phyloP scores from a whole-genome alignment of 1,140 invertebrate genomes.

The Carposina sasakii region DNA sequence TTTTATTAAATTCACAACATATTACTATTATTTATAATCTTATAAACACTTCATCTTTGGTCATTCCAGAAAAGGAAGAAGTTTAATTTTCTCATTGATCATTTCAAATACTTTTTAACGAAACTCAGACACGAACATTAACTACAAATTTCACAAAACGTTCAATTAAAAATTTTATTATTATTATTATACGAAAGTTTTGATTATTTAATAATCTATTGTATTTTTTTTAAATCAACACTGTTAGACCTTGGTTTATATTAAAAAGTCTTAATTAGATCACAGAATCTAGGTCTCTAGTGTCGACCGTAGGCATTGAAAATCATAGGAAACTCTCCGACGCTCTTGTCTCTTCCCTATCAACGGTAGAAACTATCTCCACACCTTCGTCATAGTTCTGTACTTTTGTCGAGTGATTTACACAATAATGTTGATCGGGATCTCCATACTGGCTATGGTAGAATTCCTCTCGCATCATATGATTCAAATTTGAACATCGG shows the following conservation, averaged over 20 bases:
- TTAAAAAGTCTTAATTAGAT: conserved; percentile 65
- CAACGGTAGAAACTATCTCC: conserved; percentile 74
- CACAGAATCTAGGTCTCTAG: conserved; percentile 68
- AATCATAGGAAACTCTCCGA: conserved; percentile 77
- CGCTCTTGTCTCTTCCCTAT: conserved; percentile 72
- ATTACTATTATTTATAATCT: conserved; percentile 39
- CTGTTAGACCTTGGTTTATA: conserved; percentile 40
- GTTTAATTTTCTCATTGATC: conserved; percentile 11
- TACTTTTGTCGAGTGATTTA: conserved; percentile 63
- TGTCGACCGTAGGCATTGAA: conserved; percentile 59
- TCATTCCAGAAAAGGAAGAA: conserved; percentile 29
- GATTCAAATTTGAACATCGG: conserved; percentile 89
- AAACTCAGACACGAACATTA: too few relatives aligned
- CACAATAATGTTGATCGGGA: conserved; percentile 74
- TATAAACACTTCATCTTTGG: conserved; percentile 46
- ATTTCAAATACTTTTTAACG: neutral
- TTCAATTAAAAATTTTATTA: too few relatives aligned
- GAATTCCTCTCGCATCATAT: conserved; percentile 93
- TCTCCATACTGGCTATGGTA: conserved; percentile 94
- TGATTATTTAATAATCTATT: too few relatives aligned
- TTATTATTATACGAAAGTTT: too few relatives aligned
- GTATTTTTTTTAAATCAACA: too few relatives aligned
- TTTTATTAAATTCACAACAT: conserved; percentile 50
- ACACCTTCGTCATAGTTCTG: conserved; percentile 75
- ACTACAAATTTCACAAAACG: too few relatives aligned